Evolutionary conservation across 2,888 invertebrate species (phyloP).

Genomic region (Apodemia duryi): DNA sequence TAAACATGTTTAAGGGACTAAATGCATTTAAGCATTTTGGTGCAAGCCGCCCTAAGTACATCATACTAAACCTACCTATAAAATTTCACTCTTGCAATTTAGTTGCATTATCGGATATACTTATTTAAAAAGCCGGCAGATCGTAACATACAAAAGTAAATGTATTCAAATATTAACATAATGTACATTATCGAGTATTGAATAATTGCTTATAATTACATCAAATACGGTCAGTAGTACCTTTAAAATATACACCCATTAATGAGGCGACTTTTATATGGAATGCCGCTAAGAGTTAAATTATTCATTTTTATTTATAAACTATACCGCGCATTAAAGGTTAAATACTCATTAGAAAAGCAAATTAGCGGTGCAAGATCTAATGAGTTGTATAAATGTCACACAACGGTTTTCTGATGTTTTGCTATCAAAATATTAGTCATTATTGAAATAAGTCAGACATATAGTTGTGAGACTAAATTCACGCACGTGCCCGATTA

Average conservation of each 20-base stretch:
- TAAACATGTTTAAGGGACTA: no score
- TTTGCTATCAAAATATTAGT: no score
- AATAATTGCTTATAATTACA: not conserved
- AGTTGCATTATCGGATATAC: not conserved
- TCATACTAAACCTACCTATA: no score
- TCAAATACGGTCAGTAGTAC: not conserved
- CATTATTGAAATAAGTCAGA: no score
- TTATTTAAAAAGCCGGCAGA: not conserved
- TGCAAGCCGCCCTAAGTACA: no score
- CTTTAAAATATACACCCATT: not conserved
- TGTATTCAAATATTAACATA: not conserved
- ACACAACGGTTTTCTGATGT: no score
- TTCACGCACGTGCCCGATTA: no score
- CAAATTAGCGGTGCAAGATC: not conserved
- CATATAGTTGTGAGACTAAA: no score
- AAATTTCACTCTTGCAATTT: no score
- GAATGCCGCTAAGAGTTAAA: not conserved
- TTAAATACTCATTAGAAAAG: not conserved
- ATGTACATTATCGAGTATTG: not conserved
- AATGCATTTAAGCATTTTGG: no score
- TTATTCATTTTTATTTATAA: not conserved
- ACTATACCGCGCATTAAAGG: not conserved
- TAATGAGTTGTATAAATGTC: not conserved
- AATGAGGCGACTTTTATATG: not conserved
- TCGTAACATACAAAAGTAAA: not conserved